Base-by-base conservation (phyloP, 2,888 invertebrate species). In the Chymomyza amoena region DNA sequence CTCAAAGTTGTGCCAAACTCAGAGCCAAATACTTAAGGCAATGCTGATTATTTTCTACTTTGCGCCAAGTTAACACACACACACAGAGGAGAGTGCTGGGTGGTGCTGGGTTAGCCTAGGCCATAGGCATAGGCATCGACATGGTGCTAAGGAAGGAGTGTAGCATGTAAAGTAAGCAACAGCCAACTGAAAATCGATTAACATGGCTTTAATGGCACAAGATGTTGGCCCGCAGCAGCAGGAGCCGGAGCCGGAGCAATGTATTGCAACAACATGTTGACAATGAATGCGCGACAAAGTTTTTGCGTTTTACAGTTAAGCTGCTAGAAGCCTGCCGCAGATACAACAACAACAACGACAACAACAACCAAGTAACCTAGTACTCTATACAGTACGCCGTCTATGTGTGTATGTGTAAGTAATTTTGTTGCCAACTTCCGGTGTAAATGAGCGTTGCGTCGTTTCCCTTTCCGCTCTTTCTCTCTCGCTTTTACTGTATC, bases 151-250 rank as follows among this genome's bases (percentile, higher is more conserved):
- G 50, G 54, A 25, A 60, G 45, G 28, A 52, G 52, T 36, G 20
- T 50, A 61, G n/a, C 9, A 64, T 73, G 80, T 73, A 67, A 70
- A 70, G 60, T 60, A 36, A 36, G 60, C 60, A 60, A 60, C 60
- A 60, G 81, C 86, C 39, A 81, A 77, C 84, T 81, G 75, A 82
- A 82, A 86, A 82, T 82, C 81, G 81, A 82, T 82, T 82, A 86
- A 84, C 81, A 86, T 72, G 81, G 79, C 84, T 81, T 86, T 84
- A 86, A 84, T 86, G 80, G 73, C 68, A 28, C 60, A 60, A 60
- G 60, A 60, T 70, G 79, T 73, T 73, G 52, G 57, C 57, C 57
- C 57, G 25, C 57, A 20, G 20, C 39, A 45, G 39, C 39, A 45
- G 39, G 28, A 10, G 20, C 57, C 1, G 20, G 5, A 39, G 39